phyloP scores from a whole-genome alignment of 2,888 invertebrate genomes.

The Lepidocyrtinus sp. region DNA sequence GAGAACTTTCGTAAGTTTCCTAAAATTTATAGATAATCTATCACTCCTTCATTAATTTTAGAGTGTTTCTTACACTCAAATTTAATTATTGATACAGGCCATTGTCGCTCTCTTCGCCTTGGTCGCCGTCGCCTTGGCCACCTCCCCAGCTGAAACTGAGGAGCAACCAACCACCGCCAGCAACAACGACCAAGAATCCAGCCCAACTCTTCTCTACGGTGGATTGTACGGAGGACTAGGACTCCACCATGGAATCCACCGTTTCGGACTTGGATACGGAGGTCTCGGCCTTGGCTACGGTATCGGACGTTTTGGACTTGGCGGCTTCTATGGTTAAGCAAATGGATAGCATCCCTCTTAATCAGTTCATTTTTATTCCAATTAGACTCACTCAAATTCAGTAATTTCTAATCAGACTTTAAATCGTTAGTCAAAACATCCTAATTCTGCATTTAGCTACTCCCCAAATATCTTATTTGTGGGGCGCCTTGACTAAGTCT shows the following conservation, averaged over 20 bases:
- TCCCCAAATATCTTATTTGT: neutral
- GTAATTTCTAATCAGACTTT: neutral
- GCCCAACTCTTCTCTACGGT: constrained; percentile 20
- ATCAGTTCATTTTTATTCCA: neutral
- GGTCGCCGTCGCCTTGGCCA: constrained; percentile 41
- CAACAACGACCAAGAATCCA: constrained; percentile 47
- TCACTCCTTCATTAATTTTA: neutral
- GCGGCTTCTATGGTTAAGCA: neutral
- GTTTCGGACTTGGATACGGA: neutral
- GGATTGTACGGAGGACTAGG: constrained; percentile 17
- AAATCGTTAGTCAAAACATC: too few relatives aligned
- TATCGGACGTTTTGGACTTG: constrained; percentile 2
- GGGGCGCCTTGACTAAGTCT: neutral
- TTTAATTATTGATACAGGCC: neutral
- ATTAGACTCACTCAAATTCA: neutral
- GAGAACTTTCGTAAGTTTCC: constrained; percentile 48
- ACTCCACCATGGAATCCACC: neutral
- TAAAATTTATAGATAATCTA: neutral
- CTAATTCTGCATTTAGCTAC: neutral
- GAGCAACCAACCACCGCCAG: too few relatives aligned
- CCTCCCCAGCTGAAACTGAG: neutral
- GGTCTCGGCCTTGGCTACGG: constrained; percentile 21
- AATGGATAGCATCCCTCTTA: neutral
- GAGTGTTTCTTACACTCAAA: neutral
- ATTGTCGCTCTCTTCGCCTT: constrained; percentile 44